Percentiles rank a stretch among this genome's conserved stretches.
Evolutionary conservation across 2,888 invertebrate species (phyloP).

Genomic region (Caenorhabditis sp.): DNA sequence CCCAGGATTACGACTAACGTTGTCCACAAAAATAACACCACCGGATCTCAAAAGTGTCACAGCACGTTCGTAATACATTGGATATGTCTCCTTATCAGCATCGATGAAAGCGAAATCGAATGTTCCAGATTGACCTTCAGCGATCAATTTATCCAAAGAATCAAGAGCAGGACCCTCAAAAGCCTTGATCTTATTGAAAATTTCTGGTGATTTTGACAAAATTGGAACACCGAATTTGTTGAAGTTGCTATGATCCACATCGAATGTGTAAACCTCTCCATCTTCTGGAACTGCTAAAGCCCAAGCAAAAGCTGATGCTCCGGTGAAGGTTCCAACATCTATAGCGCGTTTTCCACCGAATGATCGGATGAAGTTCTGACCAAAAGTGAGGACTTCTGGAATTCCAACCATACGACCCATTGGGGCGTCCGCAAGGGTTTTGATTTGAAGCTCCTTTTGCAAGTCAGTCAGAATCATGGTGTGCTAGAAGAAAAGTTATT

Average conservation of each 20-base stretch:
- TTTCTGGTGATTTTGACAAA: constrained; percentile 40
- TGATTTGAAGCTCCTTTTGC: constrained; percentile 50
- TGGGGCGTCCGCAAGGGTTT: constrained; percentile 45
- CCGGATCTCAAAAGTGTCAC: constrained; percentile 71
- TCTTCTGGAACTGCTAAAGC: constrained; percentile 72
- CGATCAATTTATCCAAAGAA: constrained; percentile 52
- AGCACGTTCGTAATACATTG: constrained; percentile 72
- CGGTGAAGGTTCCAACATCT: constrained; percentile 71
- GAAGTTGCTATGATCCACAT: constrained; percentile 44
- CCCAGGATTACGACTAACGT: constrained; percentile 63
- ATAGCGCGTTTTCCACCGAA: constrained; percentile 49
- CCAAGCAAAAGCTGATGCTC: constrained; percentile 72
- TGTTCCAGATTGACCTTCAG: constrained; percentile 53
- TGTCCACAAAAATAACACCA: constrained; percentile 73
- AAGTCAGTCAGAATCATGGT: constrained; percentile 42
- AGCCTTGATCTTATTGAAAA: constrained; percentile 39
- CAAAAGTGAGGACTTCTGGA: constrained; percentile 60
- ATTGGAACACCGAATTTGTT: constrained; percentile 46
- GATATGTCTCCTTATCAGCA: constrained; percentile 71
- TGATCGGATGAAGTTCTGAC: constrained; percentile 55
- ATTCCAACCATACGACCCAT: constrained; percentile 53
- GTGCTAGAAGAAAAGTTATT: constrained; percentile 13
- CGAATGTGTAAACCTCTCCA: constrained; percentile 69
- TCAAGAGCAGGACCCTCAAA: constrained; percentile 43
- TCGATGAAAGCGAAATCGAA: constrained; percentile 69